phyloP scores from a whole-genome alignment of 2,113 vertebrate species.

The Peucedramus taeniatus region DNA sequence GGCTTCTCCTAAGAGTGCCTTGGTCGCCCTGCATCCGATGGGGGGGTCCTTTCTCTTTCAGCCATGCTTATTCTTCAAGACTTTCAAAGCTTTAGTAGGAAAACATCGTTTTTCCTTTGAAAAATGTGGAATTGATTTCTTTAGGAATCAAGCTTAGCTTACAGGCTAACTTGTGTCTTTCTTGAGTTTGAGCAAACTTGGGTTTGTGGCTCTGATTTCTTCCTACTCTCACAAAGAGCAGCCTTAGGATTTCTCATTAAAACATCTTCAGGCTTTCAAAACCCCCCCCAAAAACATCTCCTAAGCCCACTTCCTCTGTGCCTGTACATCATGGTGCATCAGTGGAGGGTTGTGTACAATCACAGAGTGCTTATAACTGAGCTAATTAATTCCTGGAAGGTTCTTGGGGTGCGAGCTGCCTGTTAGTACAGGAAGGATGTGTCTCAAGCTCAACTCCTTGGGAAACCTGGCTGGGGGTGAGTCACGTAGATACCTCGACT shows the following conservation, averaged over 20 bases:
- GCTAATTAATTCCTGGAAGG: neutral
- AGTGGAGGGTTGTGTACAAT: neutral
- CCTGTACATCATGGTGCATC: fast-evolving
- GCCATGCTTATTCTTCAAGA: neutral
- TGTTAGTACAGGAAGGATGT: neutral
- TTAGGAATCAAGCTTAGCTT: neutral
- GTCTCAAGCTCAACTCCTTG: neutral
- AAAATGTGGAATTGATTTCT: neutral
- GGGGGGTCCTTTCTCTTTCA: neutral
- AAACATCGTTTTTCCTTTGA: neutral
- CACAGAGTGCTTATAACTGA: neutral
- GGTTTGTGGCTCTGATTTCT: neutral
- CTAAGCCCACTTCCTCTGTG: neutral
- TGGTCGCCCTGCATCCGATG: neutral
- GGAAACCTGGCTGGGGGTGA: neutral
- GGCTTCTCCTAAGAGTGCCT: neutral
- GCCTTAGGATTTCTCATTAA: neutral
- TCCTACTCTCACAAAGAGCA: neutral
- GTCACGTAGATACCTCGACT: neutral
- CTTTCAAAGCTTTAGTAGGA: neutral
- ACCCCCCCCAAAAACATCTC: fast-evolving
- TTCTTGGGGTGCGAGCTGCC: neutral
- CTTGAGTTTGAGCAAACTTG: neutral
- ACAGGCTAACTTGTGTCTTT: neutral
- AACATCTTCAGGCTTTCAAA: neutral